Evolutionary conservation across 2,113 vertebrate genomes (phyloP).

Genomic region (Phaethon lepturus): DNA sequence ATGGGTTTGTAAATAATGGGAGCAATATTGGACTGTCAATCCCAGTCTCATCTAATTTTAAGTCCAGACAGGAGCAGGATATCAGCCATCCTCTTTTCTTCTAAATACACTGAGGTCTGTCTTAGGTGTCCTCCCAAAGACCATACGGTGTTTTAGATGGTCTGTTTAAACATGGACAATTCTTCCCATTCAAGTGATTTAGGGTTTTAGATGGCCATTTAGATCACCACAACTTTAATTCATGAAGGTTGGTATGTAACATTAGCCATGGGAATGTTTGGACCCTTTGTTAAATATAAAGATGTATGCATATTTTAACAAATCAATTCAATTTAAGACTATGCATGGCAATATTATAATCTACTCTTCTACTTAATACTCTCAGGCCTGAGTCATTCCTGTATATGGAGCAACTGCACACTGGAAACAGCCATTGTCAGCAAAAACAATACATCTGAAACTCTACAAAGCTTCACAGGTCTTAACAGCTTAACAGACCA

Average conservation of each 20-base stretch:
- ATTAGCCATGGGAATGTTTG: not conserved
- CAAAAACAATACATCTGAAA: not conserved
- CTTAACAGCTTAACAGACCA: constrained; percentile 16
- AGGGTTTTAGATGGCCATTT: not conserved
- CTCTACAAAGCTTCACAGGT: constrained; percentile 4
- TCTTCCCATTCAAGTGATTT: not conserved
- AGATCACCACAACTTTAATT: not conserved
- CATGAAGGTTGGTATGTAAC: not conserved
- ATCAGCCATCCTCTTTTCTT: not conserved
- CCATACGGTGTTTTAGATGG: not conserved
- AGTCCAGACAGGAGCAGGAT: not conserved
- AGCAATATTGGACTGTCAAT: not conserved
- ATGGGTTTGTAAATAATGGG: not conserved
- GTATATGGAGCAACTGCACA: not conserved
- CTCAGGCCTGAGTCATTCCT: not conserved
- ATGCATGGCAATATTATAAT: not conserved
- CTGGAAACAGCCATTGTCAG: not conserved
- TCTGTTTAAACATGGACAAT: not conserved
- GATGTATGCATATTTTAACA: not conserved
- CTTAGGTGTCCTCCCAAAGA: not conserved
- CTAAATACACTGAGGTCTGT: not conserved
- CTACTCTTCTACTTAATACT: not conserved
- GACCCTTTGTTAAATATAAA: not conserved
- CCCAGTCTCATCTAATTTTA: not conserved
- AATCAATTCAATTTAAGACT: not conserved